phyloP scores from a whole-genome alignment of 2,888 invertebrate species.

The Hirtodrosophila duncani region DNA sequence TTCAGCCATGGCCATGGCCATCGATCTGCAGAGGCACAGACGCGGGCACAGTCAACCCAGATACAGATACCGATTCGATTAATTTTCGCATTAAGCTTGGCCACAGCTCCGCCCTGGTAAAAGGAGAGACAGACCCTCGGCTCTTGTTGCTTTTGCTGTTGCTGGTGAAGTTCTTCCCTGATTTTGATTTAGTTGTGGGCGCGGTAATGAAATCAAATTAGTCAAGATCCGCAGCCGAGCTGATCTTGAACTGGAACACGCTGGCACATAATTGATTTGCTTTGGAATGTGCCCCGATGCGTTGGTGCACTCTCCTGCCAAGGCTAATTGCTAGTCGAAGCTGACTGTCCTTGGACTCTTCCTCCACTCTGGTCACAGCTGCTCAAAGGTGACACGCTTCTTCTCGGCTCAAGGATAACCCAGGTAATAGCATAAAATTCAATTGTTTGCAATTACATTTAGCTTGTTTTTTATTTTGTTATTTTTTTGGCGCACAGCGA shows the following conservation, averaged over 20 bases:
- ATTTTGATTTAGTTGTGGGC: constrained; percentile 66
- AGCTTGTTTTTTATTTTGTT: constrained; percentile 14
- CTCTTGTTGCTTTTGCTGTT: no score
- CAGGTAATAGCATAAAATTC: constrained; percentile 43
- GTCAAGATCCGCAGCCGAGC: constrained; percentile 66
- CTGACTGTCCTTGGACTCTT: constrained; percentile 24
- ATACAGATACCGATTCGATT: constrained; percentile 75
- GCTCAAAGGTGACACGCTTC: constrained; percentile 49
- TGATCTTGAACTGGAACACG: constrained; percentile 13
- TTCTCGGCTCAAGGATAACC: constrained; percentile 39
- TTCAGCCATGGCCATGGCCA: no score
- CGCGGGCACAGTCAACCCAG: constrained; percentile 37
- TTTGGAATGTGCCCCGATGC: constrained; percentile 22
- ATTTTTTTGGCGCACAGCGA: constrained; percentile 34
- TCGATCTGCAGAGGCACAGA: not conserved
- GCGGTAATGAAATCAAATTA: constrained; percentile 79
- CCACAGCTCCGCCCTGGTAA: constrained; percentile 66
- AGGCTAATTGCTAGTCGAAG: constrained; percentile 55
- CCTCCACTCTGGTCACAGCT: constrained; percentile 32
- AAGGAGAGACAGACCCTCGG: constrained; percentile 14
- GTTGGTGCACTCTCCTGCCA: constrained; percentile 26
- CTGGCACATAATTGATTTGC: constrained; percentile 56
- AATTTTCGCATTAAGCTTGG: constrained; percentile 76
- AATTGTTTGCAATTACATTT: constrained; percentile 59
- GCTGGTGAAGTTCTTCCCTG: constrained; percentile 1